phyloP scores from a whole-genome alignment of 2,113 vertebrate genomes.

The Neotoma lepida region DNA sequence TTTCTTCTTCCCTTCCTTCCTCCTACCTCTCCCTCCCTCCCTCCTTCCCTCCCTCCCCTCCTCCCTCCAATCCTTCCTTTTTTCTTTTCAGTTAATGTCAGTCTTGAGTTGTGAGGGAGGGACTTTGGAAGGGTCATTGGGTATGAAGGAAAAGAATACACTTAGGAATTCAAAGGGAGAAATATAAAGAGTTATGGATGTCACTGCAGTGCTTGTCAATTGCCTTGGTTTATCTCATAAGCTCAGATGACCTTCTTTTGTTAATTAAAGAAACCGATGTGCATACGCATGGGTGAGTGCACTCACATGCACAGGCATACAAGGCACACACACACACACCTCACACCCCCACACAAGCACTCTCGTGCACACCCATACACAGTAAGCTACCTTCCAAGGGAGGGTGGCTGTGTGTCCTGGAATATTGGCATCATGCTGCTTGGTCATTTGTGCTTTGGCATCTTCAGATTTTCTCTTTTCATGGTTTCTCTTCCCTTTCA shows the following conservation, averaged over 20 bases:
- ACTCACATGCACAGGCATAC: neutral
- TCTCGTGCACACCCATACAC: neutral
- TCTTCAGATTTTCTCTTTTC: neutral
- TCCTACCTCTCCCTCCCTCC: neutral
- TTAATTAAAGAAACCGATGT: neutral
- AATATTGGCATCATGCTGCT: neutral
- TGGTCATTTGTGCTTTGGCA: neutral
- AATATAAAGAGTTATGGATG: neutral
- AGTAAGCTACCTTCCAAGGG: neutral
- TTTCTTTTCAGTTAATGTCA: neutral
- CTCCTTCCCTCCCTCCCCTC: fast-evolving
- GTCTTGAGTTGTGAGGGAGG: neutral
- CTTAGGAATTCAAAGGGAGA: neutral
- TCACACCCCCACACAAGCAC: no score
- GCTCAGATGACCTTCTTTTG: neutral
- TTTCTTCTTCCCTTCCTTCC: neutral
- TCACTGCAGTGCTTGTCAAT: neutral
- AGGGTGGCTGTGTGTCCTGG: neutral
- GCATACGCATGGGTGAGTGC: neutral
- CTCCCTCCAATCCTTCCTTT: neutral
- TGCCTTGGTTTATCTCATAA: slow-evolving; percentile 31
- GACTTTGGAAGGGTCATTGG: neutral
- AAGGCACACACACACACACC: no score
- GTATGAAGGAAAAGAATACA: neutral
- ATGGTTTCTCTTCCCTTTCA: neutral